These are phyloP conservation scores for Pundamilia nyererei DNA, from an alignment of 2,113 vertebrate species.

Conservation along the genomic window DNA sequence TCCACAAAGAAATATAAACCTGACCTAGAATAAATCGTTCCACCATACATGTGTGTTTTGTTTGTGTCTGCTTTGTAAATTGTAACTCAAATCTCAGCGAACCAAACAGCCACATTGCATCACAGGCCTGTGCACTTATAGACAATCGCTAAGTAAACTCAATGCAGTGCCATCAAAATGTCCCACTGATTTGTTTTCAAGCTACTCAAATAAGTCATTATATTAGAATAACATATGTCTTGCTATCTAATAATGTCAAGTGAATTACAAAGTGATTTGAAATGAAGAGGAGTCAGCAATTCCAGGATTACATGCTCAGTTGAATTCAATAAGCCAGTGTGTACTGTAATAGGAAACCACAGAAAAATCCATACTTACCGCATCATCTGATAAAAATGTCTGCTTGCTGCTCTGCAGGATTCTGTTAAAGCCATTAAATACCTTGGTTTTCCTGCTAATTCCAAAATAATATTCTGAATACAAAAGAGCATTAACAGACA, in stretches of 20 bases:
- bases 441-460: conserved; percentile 29
- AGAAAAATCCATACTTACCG: conserved; percentile 61
- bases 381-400: conserved; percentile 63
- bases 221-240: conserved; percentile 52
- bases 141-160: neutral
- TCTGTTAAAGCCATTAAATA: conserved; percentile 56
- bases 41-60: neutral
- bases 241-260: conserved; percentile 45
- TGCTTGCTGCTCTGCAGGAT: conserved; percentile 35
- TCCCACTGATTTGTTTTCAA: conserved; percentile 22
- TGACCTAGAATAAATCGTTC: neutral
- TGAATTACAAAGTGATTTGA: conserved; percentile 54
- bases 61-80: neutral
- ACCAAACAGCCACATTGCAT: conserved; percentile 13
- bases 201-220: conserved; percentile 35
- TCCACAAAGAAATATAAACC: neutral
- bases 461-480: conserved; percentile 36
- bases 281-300: conserved; percentile 55
- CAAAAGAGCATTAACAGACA: conserved; percentile 12
- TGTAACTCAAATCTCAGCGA: conserved; percentile 8
- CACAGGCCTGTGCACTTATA: neutral
- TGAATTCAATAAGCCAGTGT: conserved; percentile 52
- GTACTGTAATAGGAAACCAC: conserved; percentile 56
- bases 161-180: neutral
- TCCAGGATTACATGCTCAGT: conserved; percentile 59